Evolutionary conservation across 2,888 invertebrate species (phyloP).

Genomic region (Tetragonula carbonaria): DNA sequence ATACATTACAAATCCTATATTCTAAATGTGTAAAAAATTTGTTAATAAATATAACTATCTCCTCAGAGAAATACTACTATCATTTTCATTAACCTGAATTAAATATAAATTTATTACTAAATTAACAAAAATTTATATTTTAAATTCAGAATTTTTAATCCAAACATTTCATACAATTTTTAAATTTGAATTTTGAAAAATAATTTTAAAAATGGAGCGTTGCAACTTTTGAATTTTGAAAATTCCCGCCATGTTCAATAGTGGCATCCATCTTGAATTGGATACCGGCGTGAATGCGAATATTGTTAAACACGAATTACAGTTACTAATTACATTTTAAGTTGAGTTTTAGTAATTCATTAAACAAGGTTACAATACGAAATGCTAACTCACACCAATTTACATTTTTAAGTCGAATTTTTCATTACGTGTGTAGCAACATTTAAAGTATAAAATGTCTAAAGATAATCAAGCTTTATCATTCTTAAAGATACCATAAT

Average conservation of each 20-base stretch:
- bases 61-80: background rate
- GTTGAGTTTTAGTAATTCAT: background rate
- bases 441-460: no score
- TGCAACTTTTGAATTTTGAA: background rate
- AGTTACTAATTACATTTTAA: background rate
- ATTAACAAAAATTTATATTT: background rate
- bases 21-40: slow-evolving; percentile 26
- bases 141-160: background rate
- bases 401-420: background rate
- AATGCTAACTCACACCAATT: no score
- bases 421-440: background rate
- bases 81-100: background rate
- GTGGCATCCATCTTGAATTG: background rate
- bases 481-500: background rate
- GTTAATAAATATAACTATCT: slow-evolving; percentile 41
- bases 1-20: background rate
- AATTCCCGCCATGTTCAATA: background rate
- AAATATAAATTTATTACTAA: background rate
- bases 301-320: slow-evolving; percentile 1
- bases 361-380: background rate
- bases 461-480: background rate
- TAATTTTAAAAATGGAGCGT: background rate
- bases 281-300: background rate
- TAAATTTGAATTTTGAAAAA: background rate
- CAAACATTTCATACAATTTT: background rate